A percentile compares a stretch with the other conserved stretches of the same genome.
Evolutionary conservation across 2,113 vertebrate species (phyloP).

Genomic region (Ageneiosus marmoratus): DNA sequence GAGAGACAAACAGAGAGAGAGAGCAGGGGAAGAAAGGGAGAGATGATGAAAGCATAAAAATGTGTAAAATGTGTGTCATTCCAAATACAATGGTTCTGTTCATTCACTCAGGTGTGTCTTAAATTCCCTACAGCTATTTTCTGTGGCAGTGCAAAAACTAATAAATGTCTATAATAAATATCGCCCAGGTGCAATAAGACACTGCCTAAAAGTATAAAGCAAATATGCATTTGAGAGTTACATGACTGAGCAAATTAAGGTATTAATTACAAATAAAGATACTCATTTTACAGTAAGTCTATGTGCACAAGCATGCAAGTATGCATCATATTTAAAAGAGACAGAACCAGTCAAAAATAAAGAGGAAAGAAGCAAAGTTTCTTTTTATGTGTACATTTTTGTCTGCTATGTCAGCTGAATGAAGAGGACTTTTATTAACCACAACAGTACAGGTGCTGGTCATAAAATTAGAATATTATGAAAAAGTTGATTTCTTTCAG

Average conservation of each 20-base stretch:
- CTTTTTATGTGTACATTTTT: background rate
- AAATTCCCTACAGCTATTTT: conserved; percentile 21
- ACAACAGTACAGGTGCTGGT: no score
- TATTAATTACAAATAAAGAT: conserved; percentile 28
- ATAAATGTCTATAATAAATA: conserved; percentile 38
- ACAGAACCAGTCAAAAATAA: background rate
- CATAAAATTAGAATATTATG: no score
- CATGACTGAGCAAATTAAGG: conserved; percentile 26
- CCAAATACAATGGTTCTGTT: conserved; percentile 21
- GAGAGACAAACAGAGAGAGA: background rate
- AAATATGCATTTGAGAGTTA: conserved; percentile 61
- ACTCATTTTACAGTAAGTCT: background rate
- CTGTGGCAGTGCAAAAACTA: conserved; percentile 2
- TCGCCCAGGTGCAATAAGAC: background rate
- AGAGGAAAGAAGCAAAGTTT: background rate
- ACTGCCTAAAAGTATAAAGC: conserved; percentile 15
- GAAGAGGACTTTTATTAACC: background rate
- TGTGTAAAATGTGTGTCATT: conserved; percentile 1
- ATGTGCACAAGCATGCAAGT: background rate
- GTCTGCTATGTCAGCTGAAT: background rate
- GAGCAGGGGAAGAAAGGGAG: background rate
- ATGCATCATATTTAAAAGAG: background rate
- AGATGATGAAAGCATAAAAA: background rate
- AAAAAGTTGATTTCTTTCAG: no score
- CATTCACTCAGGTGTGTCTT: conserved; percentile 25